These are phyloP conservation scores for Danaus plexippus DNA, from an alignment of 1,140 invertebrate species.

Conservation along the genomic window DNA sequence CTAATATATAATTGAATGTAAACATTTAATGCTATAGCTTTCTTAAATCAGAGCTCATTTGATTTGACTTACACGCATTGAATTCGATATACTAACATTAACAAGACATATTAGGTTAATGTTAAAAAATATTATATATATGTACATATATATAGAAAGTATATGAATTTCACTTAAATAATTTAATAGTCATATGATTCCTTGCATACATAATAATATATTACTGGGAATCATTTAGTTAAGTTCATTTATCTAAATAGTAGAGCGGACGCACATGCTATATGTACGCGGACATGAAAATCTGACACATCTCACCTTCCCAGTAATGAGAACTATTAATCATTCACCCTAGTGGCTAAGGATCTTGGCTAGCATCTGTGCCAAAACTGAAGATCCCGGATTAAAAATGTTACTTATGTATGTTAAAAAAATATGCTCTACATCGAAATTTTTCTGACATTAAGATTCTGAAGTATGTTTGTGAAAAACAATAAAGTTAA, in stretches of 20 bases:
- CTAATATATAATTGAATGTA: too few relatives aligned
- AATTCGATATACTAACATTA: too few relatives aligned
- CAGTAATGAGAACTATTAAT: conserved; percentile 59
- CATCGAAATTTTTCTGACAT: too few relatives aligned
- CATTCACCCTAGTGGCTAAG: conserved; percentile 34
- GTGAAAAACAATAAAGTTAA: too few relatives aligned
- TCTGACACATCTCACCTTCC: conserved; percentile 41
- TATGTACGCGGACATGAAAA: conserved; percentile 33
- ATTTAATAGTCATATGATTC: not conserved
- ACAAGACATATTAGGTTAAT: too few relatives aligned
- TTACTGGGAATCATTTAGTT: conserved; percentile 8
- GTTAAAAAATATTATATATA: too few relatives aligned
- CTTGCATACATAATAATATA: conserved; percentile 4
- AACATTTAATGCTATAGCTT: too few relatives aligned
- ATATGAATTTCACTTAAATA: not conserved
- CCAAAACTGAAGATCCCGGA: conserved; percentile 55
- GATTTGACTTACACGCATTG: too few relatives aligned
- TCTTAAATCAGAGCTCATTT: too few relatives aligned
- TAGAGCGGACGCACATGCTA: conserved; percentile 22
- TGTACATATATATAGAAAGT: too few relatives aligned
- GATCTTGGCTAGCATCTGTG: conserved; percentile 49
- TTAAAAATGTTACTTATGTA: conserved; percentile 27
- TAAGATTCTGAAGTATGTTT: too few relatives aligned
- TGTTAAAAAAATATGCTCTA: too few relatives aligned
- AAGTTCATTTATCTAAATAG: conserved; percentile 21